Evolutionary conservation across 2,113 vertebrate species (phyloP).

Genomic region (Xiphorhynchus elegans): DNA sequence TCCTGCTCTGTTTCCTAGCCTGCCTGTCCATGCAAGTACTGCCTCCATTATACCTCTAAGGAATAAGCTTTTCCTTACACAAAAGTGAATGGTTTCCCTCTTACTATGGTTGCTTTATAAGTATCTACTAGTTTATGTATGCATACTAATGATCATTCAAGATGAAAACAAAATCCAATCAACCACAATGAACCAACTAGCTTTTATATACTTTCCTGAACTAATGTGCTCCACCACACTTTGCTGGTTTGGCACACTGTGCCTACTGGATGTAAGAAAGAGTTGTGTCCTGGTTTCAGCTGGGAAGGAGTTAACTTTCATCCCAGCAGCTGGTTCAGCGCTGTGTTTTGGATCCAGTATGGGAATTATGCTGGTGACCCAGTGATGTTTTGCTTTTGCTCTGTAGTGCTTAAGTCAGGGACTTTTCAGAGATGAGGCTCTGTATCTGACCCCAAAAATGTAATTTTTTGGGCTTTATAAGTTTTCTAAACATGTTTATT

Average conservation of each 20-base stretch:
- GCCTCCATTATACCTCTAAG: neutral
- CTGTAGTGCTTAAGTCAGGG: neutral
- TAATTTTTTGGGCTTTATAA: rapidly evolving
- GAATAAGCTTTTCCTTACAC: neutral
- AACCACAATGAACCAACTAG: neutral
- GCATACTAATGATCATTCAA: neutral
- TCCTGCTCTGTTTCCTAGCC: neutral
- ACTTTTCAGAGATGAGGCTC: neutral
- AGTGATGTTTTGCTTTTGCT: rapidly evolving
- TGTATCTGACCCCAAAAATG: neutral
- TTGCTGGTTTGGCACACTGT: neutral
- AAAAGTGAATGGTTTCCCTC: neutral
- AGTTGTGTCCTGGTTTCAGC: neutral
- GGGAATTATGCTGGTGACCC: neutral
- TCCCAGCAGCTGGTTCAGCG: neutral
- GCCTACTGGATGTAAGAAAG: neutral
- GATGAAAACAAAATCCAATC: neutral
- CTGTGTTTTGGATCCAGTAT: neutral
- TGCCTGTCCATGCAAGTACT: neutral
- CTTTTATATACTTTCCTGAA: neutral
- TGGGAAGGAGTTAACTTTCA: neutral
- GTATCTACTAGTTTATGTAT: neutral
- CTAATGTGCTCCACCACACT: neutral
- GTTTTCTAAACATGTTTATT: neutral
- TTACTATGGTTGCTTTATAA: rapidly evolving